Conservation (phyloP, 2,797 vertebrate species). For the Mormyrus hasselquistii region DNA sequence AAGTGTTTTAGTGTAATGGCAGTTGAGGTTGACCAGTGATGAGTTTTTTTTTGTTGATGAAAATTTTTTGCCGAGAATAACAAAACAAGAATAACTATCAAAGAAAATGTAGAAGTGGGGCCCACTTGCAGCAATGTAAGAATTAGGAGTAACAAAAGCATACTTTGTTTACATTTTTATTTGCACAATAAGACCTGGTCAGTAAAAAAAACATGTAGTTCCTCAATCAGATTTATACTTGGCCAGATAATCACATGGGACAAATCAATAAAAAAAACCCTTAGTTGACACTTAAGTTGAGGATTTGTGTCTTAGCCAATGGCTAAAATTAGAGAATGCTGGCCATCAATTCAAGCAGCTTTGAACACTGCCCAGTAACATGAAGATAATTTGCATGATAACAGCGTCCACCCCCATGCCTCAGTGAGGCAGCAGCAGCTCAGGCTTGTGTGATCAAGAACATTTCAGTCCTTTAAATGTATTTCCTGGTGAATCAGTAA, state of each 20-base stretch:
- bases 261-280: slow-evolving; percentile 52
- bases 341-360: slow-evolving; percentile 40
- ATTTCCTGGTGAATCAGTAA: slow-evolving; percentile 35
- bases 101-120: not conserved
- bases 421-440: slow-evolving; percentile 35
- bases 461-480: slow-evolving; percentile 40
- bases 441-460: not conserved
- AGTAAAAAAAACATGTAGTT: slow-evolving; percentile 31
- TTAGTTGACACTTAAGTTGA: slow-evolving; percentile 30
- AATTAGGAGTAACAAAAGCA: slow-evolving; percentile 41
- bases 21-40: not conserved
- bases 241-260: slow-evolving; percentile 41
- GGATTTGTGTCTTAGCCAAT: slow-evolving; percentile 42
- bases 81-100: not conserved
- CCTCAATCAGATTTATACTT: slow-evolving; percentile 36
- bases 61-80: not conserved
- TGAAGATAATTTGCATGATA: slow-evolving; percentile 7
- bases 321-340: slow-evolving; percentile 44
- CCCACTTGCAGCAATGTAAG: slow-evolving; percentile 29
- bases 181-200: slow-evolving; percentile 40
- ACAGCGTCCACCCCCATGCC: not conserved
- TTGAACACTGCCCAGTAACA: slow-evolving; percentile 11
- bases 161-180: slow-evolving; percentile 40
- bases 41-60: slow-evolving; percentile 26
- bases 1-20: not conserved